These are phyloP conservation scores for Ciconia stormi DNA, from an alignment of 2,113 vertebrate species.

Conservation along the genomic window DNA sequence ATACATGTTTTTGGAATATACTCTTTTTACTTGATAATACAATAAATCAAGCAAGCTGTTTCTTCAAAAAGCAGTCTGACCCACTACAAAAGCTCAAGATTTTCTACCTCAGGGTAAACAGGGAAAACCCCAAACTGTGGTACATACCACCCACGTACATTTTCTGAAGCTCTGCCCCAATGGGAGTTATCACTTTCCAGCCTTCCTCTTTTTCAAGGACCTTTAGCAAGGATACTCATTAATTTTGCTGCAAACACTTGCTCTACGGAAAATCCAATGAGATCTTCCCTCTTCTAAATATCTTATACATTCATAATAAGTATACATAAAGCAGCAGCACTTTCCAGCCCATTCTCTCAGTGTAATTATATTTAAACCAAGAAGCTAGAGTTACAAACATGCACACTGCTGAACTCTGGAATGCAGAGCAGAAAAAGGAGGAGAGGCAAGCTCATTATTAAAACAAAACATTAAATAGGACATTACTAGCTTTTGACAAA, in stretches of 20 bases:
- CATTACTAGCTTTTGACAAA: not conserved
- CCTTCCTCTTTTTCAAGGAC: not conserved
- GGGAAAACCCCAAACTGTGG: not conserved
- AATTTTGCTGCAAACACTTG: not conserved
- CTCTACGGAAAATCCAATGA: not conserved
- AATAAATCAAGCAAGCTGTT: not conserved
- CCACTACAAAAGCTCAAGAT: not conserved
- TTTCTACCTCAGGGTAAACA: not conserved
- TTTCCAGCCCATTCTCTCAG: not conserved
- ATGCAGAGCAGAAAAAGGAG: not conserved
- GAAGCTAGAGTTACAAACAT: not conserved
- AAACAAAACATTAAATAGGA: not conserved
- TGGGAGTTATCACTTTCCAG: not conserved
- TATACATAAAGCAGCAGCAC: not conserved
- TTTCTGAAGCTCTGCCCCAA: not conserved
- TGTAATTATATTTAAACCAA: not conserved
- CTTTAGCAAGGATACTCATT: not conserved
- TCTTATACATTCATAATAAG: not conserved
- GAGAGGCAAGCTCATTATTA: not conserved
- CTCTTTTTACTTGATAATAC: not conserved
- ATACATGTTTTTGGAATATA: not conserved
- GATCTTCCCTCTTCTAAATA: not conserved
- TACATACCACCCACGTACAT: not conserved
- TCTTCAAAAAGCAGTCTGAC: not conserved
- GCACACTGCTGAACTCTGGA: not conserved